Base-by-base conservation (phyloP, 2,797 vertebrate genomes). In the Channa striata region DNA sequence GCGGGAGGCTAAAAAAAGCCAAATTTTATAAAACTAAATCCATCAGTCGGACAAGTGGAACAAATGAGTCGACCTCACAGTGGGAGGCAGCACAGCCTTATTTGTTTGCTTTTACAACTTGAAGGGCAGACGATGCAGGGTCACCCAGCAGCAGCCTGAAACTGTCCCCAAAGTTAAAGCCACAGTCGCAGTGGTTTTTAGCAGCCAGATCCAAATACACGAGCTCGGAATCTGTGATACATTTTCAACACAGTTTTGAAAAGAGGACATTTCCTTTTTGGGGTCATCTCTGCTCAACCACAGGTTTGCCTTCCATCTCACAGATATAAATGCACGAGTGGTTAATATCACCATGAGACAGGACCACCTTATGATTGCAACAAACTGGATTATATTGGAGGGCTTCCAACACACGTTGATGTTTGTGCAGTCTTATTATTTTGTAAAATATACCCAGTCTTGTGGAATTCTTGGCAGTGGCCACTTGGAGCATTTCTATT, bases 41-140 rank as follows among this genome's bases (percentile, higher is more conserved):
- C 90, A 95, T 94, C 93, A 94, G 92, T 80, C 21, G 78, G 94
- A 94, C 94, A 92, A 88, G 91, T 94, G 90, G 94, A 94, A 94
- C 92, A 92, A 94, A 93, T 87, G 85, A 92, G 87, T 72, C 76
- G 74, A 90, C 84, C 91, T 91, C 91, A 73, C 89, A 83, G 89
- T 7, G 63, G 89, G 88, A 81, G 81, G 87, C 81, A 40, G 75
- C 46, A 1, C 62, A 74, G 84, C 83, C 69, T 91, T 93, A 90
- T 93, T 93, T 93, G 88, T 94, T 93, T 90, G 85, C 85, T 87
- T 91, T 87, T 82, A 82, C 80, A 86, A 92, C 87, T 85, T 93
- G 91, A 94, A 94, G 93, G 92, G 78, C 92, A 90, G 82, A 85
- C 74, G 52, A 81, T 66, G 81, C 53, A 49, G 67, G 82, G 85